These are phyloP conservation scores for Melinopterus prodromus DNA, from an alignment of 2,888 invertebrate species.

Conservation along the genomic window DNA sequence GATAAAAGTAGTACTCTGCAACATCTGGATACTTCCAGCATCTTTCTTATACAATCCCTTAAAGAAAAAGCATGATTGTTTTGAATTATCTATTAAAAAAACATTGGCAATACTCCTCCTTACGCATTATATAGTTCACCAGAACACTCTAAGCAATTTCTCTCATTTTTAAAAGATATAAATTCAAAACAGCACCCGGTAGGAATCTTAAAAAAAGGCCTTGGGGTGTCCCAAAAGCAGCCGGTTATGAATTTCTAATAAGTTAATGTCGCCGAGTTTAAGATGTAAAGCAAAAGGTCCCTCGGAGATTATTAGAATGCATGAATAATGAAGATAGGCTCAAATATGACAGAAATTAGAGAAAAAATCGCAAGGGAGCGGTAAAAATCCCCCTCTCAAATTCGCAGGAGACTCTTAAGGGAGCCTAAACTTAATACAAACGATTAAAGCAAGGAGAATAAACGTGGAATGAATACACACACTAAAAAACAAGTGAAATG, in stretches of 20 bases:
- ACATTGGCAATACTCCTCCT: no score
- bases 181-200: background rate
- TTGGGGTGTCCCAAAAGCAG: background rate
- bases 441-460: background rate
- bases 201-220: background rate
- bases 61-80: no score
- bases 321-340: conserved; percentile 4
- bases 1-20: no score
- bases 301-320: background rate
- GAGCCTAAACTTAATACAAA: background rate
- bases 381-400: background rate
- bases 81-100: no score
- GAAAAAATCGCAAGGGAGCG: background rate
- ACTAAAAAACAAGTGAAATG: no score
- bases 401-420: background rate
- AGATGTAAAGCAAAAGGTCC: background rate
- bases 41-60: no score
- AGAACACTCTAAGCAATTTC: no score
- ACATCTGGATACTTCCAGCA: no score
- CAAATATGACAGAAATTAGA: background rate
- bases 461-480: no score
- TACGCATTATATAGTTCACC: no score
- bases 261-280: background rate
- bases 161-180: no score
- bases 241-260: background rate